Conservation (phyloP, 2,888 invertebrate species). For the Cinara cedri region DNA sequence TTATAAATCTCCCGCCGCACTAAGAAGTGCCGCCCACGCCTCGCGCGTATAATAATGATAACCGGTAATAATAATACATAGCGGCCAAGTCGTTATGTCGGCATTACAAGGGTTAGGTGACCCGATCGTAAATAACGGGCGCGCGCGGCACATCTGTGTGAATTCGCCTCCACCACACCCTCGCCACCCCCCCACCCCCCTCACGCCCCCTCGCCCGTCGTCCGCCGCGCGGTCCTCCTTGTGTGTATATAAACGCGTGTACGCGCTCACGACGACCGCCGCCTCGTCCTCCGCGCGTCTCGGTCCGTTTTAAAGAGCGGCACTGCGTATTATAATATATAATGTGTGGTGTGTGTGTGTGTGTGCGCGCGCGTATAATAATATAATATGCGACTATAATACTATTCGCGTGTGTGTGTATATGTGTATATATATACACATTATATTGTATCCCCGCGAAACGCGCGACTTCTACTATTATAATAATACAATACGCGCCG, state of each 20-base stretch:
- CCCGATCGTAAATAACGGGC: conserved; percentile 54
- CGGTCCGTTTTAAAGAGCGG: conserved; percentile 32
- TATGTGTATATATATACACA: too few relatives aligned
- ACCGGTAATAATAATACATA: conserved; percentile 3
- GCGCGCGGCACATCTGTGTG: conserved; percentile 51
- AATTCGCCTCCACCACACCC: not conserved
- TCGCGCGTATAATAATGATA: too few relatives aligned
- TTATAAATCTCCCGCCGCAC: too few relatives aligned
- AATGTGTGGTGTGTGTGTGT: too few relatives aligned
- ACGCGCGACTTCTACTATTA: not conserved
- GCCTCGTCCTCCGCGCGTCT: not conserved
- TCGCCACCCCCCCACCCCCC: not conserved
- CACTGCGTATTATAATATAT: not conserved
- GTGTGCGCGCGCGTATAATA: not conserved
- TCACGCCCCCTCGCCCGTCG: too few relatives aligned
- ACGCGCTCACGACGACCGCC: too few relatives aligned
- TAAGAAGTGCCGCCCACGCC: too few relatives aligned
- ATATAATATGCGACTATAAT: too few relatives aligned
- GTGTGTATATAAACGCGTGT: too few relatives aligned
- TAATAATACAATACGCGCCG: conserved; percentile 30
- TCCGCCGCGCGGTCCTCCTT: too few relatives aligned
- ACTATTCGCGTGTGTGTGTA: conserved; percentile 26
- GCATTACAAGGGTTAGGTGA: conserved; percentile 57
- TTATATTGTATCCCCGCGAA: not conserved
- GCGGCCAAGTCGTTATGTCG: conserved; percentile 56